These are phyloP conservation scores for Campoplex capitator DNA, from an alignment of 2,888 invertebrate species.

Conservation along the genomic window DNA sequence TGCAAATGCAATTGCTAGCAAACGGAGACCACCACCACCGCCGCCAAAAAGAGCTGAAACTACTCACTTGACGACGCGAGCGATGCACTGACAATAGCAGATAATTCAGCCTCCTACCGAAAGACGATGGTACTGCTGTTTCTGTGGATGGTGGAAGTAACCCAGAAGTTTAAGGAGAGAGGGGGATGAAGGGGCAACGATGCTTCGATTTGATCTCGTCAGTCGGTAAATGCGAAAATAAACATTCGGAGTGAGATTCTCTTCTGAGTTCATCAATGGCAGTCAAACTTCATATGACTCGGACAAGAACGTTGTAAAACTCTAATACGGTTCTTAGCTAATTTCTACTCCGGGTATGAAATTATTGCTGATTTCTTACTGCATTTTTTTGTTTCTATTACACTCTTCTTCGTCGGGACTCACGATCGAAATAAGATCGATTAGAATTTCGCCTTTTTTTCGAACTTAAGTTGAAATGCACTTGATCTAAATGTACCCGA, in stretches of 20 bases:
- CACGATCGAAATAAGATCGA: background rate
- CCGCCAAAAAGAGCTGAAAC: constrained; percentile 95
- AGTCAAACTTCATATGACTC: background rate
- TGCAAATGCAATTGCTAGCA: constrained; percentile 84
- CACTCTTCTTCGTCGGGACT: background rate
- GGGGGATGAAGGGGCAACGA: background rate
- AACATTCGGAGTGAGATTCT: constrained; percentile 1
- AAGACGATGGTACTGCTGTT: constrained; percentile 81
- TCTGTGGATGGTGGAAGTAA: constrained; percentile 81
- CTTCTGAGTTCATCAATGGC: background rate
- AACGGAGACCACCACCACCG: constrained; percentile 93
- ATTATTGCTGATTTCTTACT: background rate
- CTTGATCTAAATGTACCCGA: background rate
- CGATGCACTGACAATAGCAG: constrained; percentile 85
- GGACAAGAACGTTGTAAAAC: background rate
- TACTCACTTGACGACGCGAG: constrained; percentile 90
- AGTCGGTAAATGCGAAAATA: background rate
- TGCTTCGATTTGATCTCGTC: constrained; percentile 24
- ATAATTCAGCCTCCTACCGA: constrained; percentile 80
- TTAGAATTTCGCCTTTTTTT: constrained; percentile 19
- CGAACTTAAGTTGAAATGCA: background rate
- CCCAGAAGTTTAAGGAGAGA: constrained; percentile 6
- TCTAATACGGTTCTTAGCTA: constrained; percentile 12
- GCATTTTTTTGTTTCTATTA: background rate
- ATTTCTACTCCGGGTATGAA: background rate